Evolutionary conservation across 2,797 vertebrate genomes (phyloP), one percentile per base, ranked within the genome.

Genomic region (Enteromius viviparus): DNA sequence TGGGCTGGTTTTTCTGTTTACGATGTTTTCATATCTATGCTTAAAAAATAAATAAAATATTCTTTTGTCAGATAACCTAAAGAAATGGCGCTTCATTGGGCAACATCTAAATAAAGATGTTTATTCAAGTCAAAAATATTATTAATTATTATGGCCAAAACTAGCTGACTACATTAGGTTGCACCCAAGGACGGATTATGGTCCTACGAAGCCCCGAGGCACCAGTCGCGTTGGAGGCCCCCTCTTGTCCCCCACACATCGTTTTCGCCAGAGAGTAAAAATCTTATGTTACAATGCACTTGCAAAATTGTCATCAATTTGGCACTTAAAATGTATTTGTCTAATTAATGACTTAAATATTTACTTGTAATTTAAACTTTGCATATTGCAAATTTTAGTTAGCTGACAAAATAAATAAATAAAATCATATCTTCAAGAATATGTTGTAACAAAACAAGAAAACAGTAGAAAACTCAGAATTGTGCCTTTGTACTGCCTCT

Each of bases 111-210:
- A 62, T 45, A 77, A 77, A 45, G 2, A 8, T 58, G 53, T 6
- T 76, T 60, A 60, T 76, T 76, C n/a, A 60, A 76, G 72, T 29
- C 32, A 19, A 60, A 42, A 26, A 42, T 60, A 60, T 60, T 42
- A 29, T 60, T 60, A 76, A 42, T 42, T 60, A 60, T 60, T 60
- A 19, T 76, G 74, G 60, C 53, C 34, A 60, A 76, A 47, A 58
- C 76, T 32, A 3, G 4, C 40, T 32, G 26, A 64, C 55, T 78
- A 26, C 55, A 11, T 60, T 60, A 42, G 74, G 37, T 45, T 26
- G 9, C 53, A 65, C 76, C 17, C 29, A 40, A 65, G 29, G 45
- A 29, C 70, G 2, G 45, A 64, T 75, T 53, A 51, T 26, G 69
- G 80, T 74, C 53, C 26, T 34, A 17, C 4, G 2, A 64, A 29